Base-by-base conservation (phyloP, 2,797 vertebrate genomes). In the Oophaga sylvatica region DNA sequence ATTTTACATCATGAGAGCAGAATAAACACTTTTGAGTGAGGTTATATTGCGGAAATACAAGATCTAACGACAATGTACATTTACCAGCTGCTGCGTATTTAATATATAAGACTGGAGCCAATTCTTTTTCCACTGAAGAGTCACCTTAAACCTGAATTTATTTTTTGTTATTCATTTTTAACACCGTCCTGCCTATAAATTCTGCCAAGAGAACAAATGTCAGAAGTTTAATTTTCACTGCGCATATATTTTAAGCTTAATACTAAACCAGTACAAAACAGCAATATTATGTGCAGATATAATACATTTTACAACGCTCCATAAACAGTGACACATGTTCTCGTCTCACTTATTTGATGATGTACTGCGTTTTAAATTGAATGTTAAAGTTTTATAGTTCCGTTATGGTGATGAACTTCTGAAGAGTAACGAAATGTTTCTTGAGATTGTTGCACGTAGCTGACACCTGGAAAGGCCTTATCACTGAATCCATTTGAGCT, bases 301-400 rank as follows among this genome's bases (percentile, higher is more conserved):
- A 71, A 88, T 71, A 73, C 82, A 78, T 88, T 84, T 84, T 84
- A 84, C 78, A 71, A 41, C 16, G 2, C 75, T 60, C 75, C 81
- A 83, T 87, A 87, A 87, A 88, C 81, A 88, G 22, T 84, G 81
- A 84, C 87, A 84, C 75, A 88, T 83, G 81, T 88, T 88, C 67
- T 68, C 63, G 60, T 88, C 73, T 84, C 63, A 83, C 63, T 80
- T 85, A 84, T 65, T 84, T 81, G 82, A 88, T 81, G 82, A 84
- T 88, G 57, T 62, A 59, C 62, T 79, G 59, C 77, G 80, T 59
- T 85, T 84, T 71, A 80, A 84, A 84, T 80, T 88, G 87, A 53
- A 88, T 84, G 68, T 84, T 84, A 84, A 88, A 88, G 67, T 88
- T 88, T 88, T 84, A 88, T 76, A 84, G 75, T 81, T 80, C 76